Conservation (phyloP, 2,888 invertebrate genomes). For the Sericinus montela region DNA sequence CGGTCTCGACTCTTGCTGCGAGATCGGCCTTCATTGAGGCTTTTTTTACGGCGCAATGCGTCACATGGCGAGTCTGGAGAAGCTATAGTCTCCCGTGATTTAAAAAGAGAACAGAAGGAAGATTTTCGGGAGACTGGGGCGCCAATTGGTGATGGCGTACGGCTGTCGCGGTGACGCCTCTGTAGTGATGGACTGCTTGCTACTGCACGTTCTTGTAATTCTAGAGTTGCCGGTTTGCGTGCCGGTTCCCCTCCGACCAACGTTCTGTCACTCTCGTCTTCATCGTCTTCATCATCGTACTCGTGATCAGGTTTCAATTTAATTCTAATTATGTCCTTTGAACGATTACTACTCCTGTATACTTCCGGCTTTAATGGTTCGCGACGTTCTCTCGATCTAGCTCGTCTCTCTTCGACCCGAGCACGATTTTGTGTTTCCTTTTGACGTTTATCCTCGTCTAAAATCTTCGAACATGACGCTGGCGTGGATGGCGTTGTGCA, state of each 20-base stretch:
- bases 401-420: constrained; percentile 48
- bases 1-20: constrained; percentile 84
- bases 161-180: constrained; percentile 38
- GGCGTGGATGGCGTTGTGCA: constrained; percentile 12
- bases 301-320: constrained; percentile 87
- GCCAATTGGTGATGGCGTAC: constrained; percentile 84
- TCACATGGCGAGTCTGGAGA: constrained; percentile 82
- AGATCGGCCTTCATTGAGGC: constrained; percentile 71
- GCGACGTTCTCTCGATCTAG: constrained; percentile 51
- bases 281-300: constrained; percentile 76
- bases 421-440: constrained; percentile 54
- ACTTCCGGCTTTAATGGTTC: constrained; percentile 49
- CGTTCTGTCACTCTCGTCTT: constrained; percentile 41
- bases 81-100: constrained; percentile 83
- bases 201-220: constrained; percentile 56
- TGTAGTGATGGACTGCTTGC: constrained; percentile 39
- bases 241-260: constrained; percentile 40
- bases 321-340: constrained; percentile 78
- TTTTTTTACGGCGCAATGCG: constrained; percentile 59
- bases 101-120: constrained; percentile 89
- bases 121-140: constrained; percentile 85
- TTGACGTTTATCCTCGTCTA: constrained; percentile 46
- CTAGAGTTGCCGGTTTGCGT: constrained; percentile 81
- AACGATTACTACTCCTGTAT: constrained; percentile 46
- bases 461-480: constrained; percentile 21